Base-by-base conservation (phyloP, 2,888 invertebrate species). In the Copidosoma aretas region DNA sequence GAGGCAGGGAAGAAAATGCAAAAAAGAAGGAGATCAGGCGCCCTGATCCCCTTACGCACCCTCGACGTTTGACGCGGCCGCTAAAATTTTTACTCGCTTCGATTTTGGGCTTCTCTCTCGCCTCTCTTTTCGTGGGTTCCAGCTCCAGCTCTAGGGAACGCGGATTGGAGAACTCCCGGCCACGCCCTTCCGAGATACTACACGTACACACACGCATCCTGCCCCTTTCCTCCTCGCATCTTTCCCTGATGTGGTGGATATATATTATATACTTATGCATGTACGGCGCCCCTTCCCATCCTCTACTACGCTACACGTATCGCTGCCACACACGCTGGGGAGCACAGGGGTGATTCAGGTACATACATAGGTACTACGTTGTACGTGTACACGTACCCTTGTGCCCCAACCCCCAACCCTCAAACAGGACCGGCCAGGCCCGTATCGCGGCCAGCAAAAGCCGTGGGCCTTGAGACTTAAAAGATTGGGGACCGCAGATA, bases 11-110 rank as follows among this genome's bases (percentile, higher is more conserved):
- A 77, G 73, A 77, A 79, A 80, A 79, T 21, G 78, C 77, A 76
- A 78, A 80, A 80, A 52, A 19, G 52, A 76, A 78, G 73, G 61
- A 76, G 80, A 80, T 80, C 77, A 80, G 78, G 76, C 77, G 75
- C 72, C 74, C 71, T 79, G 78, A 80, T 80, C 80, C 80, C 77
- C 76, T 80, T 77, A 73, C 73, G 75, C 73, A 73, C 73, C 62
- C 41, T 32, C 75, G 76, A 74, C 80, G 78, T 80, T 80, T 79
- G 79, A 80, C 80, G 78, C 76, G 78, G 78, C 79, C 79, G 80
- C 79, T 80, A 79, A 80, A 80, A 80, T 80, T 80, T 80, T 80
- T 80, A 79, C 78, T 77, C 73, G 68, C 69, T 80, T 80, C 80
- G 80, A 80, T 80, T 80, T 80, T 78, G 78, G 76, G 77, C 79